These are phyloP conservation scores for Hippolais icterina DNA, from an alignment of 2,113 vertebrate genomes.

Conservation along the genomic window DNA sequence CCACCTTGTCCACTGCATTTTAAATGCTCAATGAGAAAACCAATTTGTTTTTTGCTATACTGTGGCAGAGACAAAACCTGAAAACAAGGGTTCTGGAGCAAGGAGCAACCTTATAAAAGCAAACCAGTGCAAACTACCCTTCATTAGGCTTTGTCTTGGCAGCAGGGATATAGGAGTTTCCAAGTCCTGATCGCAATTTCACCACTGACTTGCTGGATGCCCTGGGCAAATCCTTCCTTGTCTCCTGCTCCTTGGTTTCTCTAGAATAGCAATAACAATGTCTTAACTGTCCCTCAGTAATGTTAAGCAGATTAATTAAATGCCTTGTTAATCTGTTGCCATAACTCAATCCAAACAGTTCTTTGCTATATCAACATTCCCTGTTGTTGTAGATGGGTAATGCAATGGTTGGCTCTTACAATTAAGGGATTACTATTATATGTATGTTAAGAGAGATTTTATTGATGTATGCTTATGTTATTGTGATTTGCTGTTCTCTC, in stretches of 20 bases:
- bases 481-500: not conserved
- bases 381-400: not conserved
- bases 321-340: not conserved
- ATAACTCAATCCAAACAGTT: not conserved
- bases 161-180: not conserved
- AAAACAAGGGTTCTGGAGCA: not conserved
- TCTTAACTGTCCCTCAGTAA: not conserved
- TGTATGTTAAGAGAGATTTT: not conserved
- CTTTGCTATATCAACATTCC: not conserved
- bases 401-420: not conserved
- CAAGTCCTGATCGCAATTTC: not conserved
- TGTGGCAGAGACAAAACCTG: not conserved
- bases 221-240: not conserved
- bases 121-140: not conserved
- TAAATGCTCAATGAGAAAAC: not conserved
- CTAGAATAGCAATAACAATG: not conserved
- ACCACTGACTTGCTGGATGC: not conserved
- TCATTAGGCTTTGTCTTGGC: not conserved
- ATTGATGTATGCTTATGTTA: not conserved
- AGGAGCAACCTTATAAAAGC: not conserved
- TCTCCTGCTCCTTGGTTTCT: not conserved
- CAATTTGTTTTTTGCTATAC: not conserved
- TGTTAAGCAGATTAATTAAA: not conserved
- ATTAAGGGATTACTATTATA: not conserved
- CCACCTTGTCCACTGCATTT: not conserved